phyloP scores from a whole-genome alignment of 2,113 vertebrate genomes.

The Brachyhypopomus occidentalis region DNA sequence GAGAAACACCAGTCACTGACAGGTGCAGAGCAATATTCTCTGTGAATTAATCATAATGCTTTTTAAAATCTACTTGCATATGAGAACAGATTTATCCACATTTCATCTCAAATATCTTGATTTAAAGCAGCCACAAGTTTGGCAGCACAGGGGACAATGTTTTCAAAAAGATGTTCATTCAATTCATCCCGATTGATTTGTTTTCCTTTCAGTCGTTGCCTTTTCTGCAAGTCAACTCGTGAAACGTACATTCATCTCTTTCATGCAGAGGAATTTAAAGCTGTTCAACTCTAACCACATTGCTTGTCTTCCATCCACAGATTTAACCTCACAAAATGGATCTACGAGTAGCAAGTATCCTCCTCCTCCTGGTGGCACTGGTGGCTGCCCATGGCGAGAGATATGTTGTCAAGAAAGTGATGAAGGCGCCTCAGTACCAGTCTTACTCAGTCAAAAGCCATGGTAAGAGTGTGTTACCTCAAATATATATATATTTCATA shows the following conservation, averaged over 20 bases:
- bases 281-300: conserved; percentile 17
- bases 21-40: conserved; percentile 9
- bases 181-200: too few relatives aligned
- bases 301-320: conserved; percentile 64
- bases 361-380: conserved; percentile 79
- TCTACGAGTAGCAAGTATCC: conserved; percentile 74
- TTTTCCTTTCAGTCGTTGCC: too few relatives aligned
- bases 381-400: conserved; percentile 80
- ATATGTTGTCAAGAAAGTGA: conserved; percentile 85
- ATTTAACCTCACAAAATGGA: conserved; percentile 82
- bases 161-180: too few relatives aligned
- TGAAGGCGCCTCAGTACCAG: conserved; percentile 81
- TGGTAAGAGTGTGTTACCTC: conserved; percentile 75
- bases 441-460: conserved; percentile 86
- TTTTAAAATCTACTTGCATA: not conserved
- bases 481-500: too few relatives aligned
- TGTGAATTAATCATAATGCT: not conserved
- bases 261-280: not conserved
- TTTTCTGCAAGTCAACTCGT: too few relatives aligned
- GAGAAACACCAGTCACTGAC: not conserved
- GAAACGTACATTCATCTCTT: not conserved
- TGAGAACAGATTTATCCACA: not conserved
- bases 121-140: too few relatives aligned
- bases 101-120: not conserved
- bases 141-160: too few relatives aligned